phyloP scores from a whole-genome alignment of 2,797 vertebrate species.

The Brotula barbata region DNA sequence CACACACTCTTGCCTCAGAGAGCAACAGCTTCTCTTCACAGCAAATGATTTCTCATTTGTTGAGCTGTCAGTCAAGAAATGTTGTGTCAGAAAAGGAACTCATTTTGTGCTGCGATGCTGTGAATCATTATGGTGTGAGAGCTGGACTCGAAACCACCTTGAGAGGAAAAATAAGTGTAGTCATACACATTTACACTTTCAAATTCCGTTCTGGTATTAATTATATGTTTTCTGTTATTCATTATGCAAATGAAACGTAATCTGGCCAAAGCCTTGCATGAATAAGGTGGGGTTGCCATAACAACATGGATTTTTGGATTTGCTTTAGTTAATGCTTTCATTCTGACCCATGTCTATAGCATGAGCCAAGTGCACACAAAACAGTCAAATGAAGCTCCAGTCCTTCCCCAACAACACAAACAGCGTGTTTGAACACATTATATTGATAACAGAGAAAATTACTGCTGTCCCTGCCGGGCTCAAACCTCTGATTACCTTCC shows the following conservation, averaged over 20 bases:
- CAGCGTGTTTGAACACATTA: not conserved
- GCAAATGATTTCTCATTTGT: constrained; percentile 79
- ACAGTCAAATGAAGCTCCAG: constrained; percentile 28
- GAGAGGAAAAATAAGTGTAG: constrained; percentile 43
- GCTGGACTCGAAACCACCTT: constrained; percentile 47
- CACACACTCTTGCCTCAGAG: constrained; percentile 26
- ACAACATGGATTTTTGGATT: constrained; percentile 36
- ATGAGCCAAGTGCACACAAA: constrained; percentile 11
- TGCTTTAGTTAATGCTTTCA: constrained; percentile 19
- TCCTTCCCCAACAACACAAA: no score
- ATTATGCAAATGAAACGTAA: constrained; percentile 24
- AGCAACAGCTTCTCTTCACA: constrained; percentile 59
- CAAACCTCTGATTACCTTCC: constrained; percentile 11
- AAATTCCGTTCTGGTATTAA: constrained; percentile 1
- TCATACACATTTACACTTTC: not conserved
- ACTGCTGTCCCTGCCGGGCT: no score
- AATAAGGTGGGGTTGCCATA: constrained; percentile 32
- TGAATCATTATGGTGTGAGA: constrained; percentile 64
- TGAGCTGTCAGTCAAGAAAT: constrained; percentile 72
- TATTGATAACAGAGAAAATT: not conserved
- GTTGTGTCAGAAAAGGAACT: constrained; percentile 63
- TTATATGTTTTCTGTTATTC: constrained; percentile 1
- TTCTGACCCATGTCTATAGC: constrained; percentile 11
- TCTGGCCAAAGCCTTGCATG: constrained; percentile 14
- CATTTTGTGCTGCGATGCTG: constrained; percentile 64